These are phyloP conservation scores for Listrodromus nycthemerus DNA, from an alignment of 2,888 invertebrate genomes.

Conservation along the genomic window DNA sequence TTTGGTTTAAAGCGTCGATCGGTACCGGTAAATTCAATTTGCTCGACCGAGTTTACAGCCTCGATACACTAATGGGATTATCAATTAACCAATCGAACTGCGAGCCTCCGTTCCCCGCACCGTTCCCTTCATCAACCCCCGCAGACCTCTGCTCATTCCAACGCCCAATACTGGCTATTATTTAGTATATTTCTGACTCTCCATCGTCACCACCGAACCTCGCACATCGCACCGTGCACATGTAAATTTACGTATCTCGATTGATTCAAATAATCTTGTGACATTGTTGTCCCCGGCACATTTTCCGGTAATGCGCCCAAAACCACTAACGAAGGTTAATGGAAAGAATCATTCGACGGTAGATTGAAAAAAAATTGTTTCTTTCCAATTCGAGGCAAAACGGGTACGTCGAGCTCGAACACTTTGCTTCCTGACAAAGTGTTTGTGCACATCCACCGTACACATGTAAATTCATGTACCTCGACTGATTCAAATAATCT, in stretches of 20 bases:
- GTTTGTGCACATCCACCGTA: neutral
- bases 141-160: conserved; percentile 24
- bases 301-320: neutral
- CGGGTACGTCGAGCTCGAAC: conserved; percentile 73
- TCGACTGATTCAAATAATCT: neutral
- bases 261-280: conserved; percentile 6
- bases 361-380: conserved; percentile 21
- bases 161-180: conserved; percentile 19
- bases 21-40: conserved; percentile 69
- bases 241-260: neutral
- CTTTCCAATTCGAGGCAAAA: conserved; percentile 80
- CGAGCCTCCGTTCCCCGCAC: conserved; percentile 29
- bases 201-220: neutral
- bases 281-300: neutral
- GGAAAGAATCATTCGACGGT: neutral
- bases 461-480: neutral
- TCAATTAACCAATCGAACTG: conserved; percentile 68
- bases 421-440: no score
- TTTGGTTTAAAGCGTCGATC: conserved; percentile 68
- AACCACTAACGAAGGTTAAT: neutral
- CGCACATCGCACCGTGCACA: neutral
- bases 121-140: conserved; percentile 12
- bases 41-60: conserved; percentile 67
- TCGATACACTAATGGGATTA: conserved; percentile 70
- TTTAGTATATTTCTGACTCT: conserved; percentile 13